Conservation (phyloP, 2,888 invertebrate genomes). For the Lepidochrysops patricia region DNA sequence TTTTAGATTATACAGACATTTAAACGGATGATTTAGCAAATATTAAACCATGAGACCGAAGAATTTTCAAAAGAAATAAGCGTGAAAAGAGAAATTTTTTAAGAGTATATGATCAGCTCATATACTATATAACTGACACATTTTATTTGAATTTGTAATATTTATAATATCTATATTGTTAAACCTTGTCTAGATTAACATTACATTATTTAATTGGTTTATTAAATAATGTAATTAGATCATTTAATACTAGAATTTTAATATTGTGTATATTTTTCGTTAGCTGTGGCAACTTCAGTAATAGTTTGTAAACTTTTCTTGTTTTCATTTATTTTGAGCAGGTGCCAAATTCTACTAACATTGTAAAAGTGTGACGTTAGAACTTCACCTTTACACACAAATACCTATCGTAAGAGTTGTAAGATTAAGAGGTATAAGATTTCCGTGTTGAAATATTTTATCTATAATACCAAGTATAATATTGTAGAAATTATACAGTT, state of each 20-base stretch:
- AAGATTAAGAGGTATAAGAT: constrained; percentile 15
- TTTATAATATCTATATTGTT: no score
- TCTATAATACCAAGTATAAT: no score
- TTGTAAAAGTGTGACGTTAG: constrained; percentile 24
- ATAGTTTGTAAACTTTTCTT: constrained; percentile 23
- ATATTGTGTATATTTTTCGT: constrained; percentile 13
- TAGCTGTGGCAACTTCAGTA: constrained; percentile 16
- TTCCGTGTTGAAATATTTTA: no score
- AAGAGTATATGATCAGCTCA: no score
- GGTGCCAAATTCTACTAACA: constrained; percentile 35
- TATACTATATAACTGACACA: no score
- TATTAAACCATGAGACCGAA: no score
- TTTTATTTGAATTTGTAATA: not conserved
- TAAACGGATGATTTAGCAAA: no score
- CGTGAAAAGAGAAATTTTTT: no score
- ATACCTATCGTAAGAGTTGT: constrained; percentile 18
- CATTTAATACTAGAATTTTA: constrained; percentile 14
- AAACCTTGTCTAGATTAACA: no score
- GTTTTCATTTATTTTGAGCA: constrained; percentile 40
- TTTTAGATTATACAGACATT: no score
- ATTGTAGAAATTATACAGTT: no score
- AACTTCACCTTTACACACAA: constrained; percentile 30
- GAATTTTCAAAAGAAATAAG: no score
- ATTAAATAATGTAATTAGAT: not conserved
- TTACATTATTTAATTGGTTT: not conserved